A percentile compares a stretch with the other conserved stretches of the same genome.
Conservation (phyloP, 2,113 vertebrate genomes). For the Myotis brandtii region DNA sequence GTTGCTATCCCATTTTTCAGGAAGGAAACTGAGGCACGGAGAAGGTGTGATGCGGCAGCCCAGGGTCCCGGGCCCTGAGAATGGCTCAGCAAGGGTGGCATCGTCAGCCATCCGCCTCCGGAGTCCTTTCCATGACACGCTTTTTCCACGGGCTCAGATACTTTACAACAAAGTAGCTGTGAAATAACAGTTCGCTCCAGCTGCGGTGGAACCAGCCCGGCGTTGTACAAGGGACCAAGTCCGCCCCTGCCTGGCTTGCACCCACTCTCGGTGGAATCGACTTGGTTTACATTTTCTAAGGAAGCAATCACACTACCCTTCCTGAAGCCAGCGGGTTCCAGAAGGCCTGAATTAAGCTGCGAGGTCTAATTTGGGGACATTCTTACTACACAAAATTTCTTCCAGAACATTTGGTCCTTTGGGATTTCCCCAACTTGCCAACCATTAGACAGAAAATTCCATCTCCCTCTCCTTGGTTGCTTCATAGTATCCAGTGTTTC, state of each 20-base stretch:
- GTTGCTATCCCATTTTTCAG: neutral
- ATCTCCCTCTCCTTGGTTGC: slow-evolving; percentile 76
- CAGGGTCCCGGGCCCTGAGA: neutral
- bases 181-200: neutral
- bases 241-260: neutral
- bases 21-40: slow-evolving; percentile 7
- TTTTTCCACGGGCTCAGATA: neutral
- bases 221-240: neutral
- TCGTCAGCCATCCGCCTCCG: neutral
- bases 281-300: slow-evolving; percentile 48
- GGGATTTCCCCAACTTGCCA: slow-evolving; percentile 81
- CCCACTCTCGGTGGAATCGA: slow-evolving; percentile 31
- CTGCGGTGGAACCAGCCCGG: neutral
- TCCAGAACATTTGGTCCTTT: slow-evolving; percentile 84
- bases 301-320: slow-evolving; percentile 64
- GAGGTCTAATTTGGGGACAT: slow-evolving; percentile 76
- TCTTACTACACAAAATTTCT: slow-evolving; percentile 83
- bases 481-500: slow-evolving; percentile 68
- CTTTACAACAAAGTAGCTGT: slow-evolving; percentile 31
- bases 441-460: slow-evolving; percentile 82
- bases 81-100: neutral
- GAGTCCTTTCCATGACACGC: neutral
- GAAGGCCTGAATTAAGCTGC: slow-evolving; percentile 73
- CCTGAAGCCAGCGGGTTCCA: slow-evolving; percentile 30
- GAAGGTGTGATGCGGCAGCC: neutral